A percentile compares a stretch with the other conserved stretches of the same genome.
These are phyloP conservation scores for Vireo altiloquus DNA, from an alignment of 2,113 vertebrate species.

Conservation along the genomic window DNA sequence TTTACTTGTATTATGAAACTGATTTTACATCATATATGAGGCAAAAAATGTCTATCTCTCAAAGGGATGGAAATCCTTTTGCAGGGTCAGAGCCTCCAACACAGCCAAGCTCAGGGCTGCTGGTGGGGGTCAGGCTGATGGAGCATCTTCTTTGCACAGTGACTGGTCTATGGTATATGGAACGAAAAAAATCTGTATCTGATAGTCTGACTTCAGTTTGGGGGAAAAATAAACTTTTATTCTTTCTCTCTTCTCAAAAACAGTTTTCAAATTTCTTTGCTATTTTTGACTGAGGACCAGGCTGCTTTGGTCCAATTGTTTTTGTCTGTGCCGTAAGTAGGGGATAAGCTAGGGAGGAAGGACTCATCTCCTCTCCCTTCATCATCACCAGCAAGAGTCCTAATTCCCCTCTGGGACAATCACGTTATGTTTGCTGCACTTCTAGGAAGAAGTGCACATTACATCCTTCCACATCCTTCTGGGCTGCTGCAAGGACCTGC, in stretches of 20 bases:
- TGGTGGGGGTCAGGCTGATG: not conserved
- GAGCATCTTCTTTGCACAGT: not conserved
- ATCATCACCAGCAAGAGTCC: not conserved
- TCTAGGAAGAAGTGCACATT: not conserved
- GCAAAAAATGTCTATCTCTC: slow-evolving; percentile 27
- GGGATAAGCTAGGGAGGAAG: not conserved
- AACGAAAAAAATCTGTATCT: not conserved
- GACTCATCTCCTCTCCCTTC: not conserved
- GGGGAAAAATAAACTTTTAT: not conserved
- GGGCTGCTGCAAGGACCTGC: not conserved
- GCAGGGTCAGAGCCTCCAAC: not conserved
- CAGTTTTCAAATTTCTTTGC: not conserved
- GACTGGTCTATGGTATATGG: not conserved
- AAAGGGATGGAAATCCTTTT: slow-evolving; percentile 32
- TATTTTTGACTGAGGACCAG: not conserved
- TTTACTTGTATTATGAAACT: slow-evolving; percentile 70
- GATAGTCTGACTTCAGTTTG: not conserved
- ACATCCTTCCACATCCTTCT: not conserved
- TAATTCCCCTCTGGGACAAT: not conserved
- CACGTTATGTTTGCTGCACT: not conserved
- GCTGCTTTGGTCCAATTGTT: not conserved
- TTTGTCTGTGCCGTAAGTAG: not conserved
- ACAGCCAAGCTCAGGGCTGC: not conserved
- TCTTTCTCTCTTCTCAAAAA: not conserved
- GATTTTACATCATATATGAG: slow-evolving; percentile 59